These are phyloP conservation scores for Peucedramus taeniatus DNA, from an alignment of 2,113 vertebrate species.

Conservation along the genomic window DNA sequence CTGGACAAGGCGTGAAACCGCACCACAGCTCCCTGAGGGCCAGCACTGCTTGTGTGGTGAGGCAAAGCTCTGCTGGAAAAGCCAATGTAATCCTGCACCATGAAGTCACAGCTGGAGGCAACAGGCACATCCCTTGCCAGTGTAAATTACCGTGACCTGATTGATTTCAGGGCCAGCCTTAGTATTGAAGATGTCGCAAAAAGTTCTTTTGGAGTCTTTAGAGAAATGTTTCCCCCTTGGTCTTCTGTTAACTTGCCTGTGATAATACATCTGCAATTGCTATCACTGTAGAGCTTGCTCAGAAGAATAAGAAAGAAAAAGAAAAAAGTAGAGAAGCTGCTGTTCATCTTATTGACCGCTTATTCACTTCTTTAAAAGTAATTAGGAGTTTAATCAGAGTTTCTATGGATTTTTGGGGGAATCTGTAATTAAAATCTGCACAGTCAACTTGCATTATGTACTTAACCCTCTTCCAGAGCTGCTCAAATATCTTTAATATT, in stretches of 20 bases:
- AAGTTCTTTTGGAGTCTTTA: background rate
- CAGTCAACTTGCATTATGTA: slow-evolving; percentile 46
- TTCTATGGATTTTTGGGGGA: slow-evolving; percentile 66
- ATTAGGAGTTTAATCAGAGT: slow-evolving; percentile 70
- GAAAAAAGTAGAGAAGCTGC: slow-evolving; percentile 20
- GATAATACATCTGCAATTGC: slow-evolving; percentile 11
- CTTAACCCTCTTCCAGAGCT: slow-evolving; percentile 38
- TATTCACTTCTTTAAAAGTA: slow-evolving; percentile 68
- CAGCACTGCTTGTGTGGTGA: background rate
- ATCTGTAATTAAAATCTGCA: slow-evolving; percentile 74
- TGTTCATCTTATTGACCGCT: slow-evolving; percentile 63
- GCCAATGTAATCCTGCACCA: background rate
- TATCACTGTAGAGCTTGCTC: background rate
- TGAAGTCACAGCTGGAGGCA: background rate
- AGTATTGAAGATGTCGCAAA: background rate
- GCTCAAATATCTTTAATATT: slow-evolving; percentile 54
- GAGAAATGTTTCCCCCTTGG: background rate
- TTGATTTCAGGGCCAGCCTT: background rate
- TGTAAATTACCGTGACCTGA: background rate
- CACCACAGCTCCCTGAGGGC: background rate
- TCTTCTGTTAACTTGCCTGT: background rate
- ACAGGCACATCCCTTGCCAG: background rate
- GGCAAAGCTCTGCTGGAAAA: background rate
- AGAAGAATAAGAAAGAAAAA: background rate
- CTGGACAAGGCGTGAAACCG: background rate